Evolutionary conservation across 2,113 vertebrate species (phyloP).

Genomic region (Cromileptes altivelis): DNA sequence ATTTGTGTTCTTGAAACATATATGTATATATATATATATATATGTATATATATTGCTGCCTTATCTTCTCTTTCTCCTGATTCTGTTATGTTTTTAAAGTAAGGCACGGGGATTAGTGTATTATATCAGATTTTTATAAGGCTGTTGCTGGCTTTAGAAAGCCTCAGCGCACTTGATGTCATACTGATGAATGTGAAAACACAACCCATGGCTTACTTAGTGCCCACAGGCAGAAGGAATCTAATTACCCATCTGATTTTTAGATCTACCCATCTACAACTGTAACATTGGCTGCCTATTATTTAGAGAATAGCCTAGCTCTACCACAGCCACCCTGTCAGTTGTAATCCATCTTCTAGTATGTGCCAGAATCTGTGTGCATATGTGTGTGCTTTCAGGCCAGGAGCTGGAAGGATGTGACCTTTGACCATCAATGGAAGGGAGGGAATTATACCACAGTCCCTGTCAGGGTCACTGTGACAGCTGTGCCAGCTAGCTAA

Average conservation of each 20-base stretch:
- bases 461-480: constrained; percentile 42
- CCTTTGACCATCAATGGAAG: constrained; percentile 36
- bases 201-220: constrained; percentile 13
- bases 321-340: background rate
- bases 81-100: background rate
- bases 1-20: background rate
- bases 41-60: background rate
- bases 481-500: constrained; percentile 40
- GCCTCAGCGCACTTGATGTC: background rate
- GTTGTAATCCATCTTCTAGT: constrained; percentile 26
- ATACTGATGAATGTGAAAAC: constrained; percentile 17
- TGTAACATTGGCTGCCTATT: background rate
- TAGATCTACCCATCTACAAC: background rate
- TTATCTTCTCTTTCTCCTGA: background rate
- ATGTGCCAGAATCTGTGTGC: constrained; percentile 4
- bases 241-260: background rate
- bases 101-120: background rate
- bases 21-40: background rate
- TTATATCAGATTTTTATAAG: constrained; percentile 7
- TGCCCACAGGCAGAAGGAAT: constrained; percentile 2
- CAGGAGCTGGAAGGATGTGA: background rate
- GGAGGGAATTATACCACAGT: constrained; percentile 33
- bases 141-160: background rate
- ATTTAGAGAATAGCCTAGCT: constrained; percentile 24
- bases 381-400: constrained; percentile 2